Evolutionary conservation across 2,888 invertebrate genomes (phyloP), one percentile per base, ranked within the genome.

Genomic region (Schrankia costaestrigalis): DNA sequence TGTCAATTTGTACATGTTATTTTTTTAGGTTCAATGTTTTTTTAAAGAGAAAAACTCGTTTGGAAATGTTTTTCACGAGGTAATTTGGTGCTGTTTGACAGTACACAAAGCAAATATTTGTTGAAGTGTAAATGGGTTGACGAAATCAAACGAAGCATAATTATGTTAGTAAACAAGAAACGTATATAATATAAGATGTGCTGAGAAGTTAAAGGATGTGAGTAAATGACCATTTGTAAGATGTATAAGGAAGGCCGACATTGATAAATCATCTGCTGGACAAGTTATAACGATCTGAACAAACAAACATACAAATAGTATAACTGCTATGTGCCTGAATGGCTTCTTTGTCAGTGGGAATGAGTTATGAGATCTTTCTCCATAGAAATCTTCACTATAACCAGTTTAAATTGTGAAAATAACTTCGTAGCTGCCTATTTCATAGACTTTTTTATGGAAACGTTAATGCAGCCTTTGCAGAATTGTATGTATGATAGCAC

Each of bases 141-240:
- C 43, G 41, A 41, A 28, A 41, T 26, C 44, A 38, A 41, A 46
- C 29, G 36, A 13, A 36, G 26, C 22, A 38, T 30, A 47, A 35
- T 5, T 3, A 18, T 8, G 6, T 3, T 3, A 18, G 17, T 49
- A 30, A 55, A 35, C 30, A 39, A 27, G 29, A 27, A 37, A 29
- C 23, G 24, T 31, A 11, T 32, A 28, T 61, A 56, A 64, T 61
- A 56, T 58, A 56, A 56, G 47, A 53, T 45, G 57, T 49, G 59
- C 55, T 43, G 63, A 60, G 51, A 19, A 63, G 60, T 61, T 41
- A 51, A 58, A 52, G 44, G 46, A 50, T 36, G 41, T 46, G 58
- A 58, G 60, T 56, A 62, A 69, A 66, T 66, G 64, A 54, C 58
- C 59, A 61, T 55, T 54, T 44, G 35, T 46, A 56, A 54, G 59